Percentiles rank a stretch among this genome's conserved stretches.
phyloP scores from a whole-genome alignment of 1,140 invertebrate genomes.

The Venturia canescens region DNA sequence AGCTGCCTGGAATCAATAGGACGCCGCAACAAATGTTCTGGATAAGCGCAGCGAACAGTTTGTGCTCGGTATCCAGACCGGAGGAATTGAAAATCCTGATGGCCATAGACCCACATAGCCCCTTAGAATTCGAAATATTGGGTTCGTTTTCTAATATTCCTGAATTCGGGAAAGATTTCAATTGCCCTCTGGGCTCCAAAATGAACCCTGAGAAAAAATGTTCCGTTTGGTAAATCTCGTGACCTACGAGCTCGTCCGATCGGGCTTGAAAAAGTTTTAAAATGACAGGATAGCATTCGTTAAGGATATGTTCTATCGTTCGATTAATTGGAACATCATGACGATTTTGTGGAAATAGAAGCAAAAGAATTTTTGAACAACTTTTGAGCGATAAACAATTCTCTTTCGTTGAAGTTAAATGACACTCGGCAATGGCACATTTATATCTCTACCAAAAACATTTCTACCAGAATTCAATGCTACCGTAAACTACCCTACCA shows the following conservation, averaged over 20 bases:
- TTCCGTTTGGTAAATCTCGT: conserved; percentile 84
- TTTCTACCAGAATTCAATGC: no score
- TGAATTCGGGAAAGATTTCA: conserved; percentile 92
- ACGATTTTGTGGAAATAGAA: no score
- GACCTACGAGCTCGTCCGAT: neutral
- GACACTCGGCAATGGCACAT: no score
- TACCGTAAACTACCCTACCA: no score
- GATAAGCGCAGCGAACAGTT: conserved; percentile 83
- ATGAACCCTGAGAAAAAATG: conserved; percentile 97
- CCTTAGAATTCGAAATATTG: conserved; percentile 88
- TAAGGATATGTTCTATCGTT: no score
- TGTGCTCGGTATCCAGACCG: conserved; percentile 83
- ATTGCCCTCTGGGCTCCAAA: conserved; percentile 86
- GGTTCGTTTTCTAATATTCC: conserved; percentile 94
- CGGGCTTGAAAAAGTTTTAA: no score
- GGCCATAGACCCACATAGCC: conserved; percentile 86
- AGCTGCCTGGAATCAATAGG: conserved; percentile 80
- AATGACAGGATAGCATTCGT: no score
- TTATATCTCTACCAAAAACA: no score
- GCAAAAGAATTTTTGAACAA: no score
- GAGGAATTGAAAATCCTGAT: conserved; percentile 86
- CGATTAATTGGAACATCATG: no score
- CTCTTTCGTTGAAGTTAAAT: no score
- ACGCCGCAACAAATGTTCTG: conserved; percentile 87
- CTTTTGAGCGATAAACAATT: no score